A percentile compares a stretch with the other conserved stretches of the same genome.
phyloP scores from a whole-genome alignment of 1,140 invertebrate genomes.

The Gonioctena quinquepunctata region DNA sequence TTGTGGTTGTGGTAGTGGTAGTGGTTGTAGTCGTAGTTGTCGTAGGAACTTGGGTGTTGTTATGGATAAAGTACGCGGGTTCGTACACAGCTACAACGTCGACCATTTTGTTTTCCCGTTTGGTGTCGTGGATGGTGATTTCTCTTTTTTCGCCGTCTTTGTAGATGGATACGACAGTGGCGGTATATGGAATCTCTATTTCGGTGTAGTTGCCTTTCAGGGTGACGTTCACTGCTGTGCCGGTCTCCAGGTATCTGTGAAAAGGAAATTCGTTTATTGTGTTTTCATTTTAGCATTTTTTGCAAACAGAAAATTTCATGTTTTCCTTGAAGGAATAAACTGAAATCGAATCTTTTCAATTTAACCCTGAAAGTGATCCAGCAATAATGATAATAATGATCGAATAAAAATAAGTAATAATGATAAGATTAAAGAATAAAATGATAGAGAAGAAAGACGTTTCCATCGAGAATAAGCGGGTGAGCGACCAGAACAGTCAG shows the following conservation, averaged over 20 bases:
- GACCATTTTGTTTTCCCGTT: slow-evolving; percentile 66
- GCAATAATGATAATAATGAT: no score
- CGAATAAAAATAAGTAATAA: no score
- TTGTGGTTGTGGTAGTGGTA: slow-evolving; percentile 68
- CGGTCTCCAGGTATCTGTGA: slow-evolving; percentile 65
- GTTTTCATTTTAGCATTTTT: no score
- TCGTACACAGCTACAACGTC: slow-evolving; percentile 71
- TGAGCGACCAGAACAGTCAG: no score
- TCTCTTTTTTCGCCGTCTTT: slow-evolving; percentile 61
- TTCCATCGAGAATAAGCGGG: no score
- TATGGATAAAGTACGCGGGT: slow-evolving; percentile 73
- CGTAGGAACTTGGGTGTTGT: slow-evolving; percentile 75
- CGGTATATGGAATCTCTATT: slow-evolving; percentile 72
- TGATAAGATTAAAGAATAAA: no score
- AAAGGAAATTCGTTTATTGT: no score
- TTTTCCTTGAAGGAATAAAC: no score
- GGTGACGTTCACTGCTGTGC: slow-evolving; percentile 79
- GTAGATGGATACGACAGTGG: slow-evolving; percentile 71
- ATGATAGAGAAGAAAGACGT: no score
- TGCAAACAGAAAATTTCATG: no score
- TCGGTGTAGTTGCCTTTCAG: slow-evolving; percentile 72
- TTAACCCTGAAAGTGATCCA: no score
- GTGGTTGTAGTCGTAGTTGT: slow-evolving; percentile 74
- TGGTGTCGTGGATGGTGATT: slow-evolving; percentile 61
- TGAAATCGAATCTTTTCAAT: no score